Conservation (phyloP, 2,888 invertebrate species). For the Rhabditoides inermis region DNA sequence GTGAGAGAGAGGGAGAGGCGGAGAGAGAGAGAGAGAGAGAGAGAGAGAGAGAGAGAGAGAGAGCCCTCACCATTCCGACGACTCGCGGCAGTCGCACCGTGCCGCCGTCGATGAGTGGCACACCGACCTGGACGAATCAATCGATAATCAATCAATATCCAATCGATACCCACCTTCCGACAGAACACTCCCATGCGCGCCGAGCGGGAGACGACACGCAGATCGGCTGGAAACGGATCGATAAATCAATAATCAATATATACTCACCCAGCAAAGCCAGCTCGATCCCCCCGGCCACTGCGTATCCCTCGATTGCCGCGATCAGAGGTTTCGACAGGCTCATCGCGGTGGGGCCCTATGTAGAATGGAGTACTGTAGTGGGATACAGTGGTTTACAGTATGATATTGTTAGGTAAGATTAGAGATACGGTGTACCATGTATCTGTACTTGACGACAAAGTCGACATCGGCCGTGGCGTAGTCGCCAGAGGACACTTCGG, state of each 20-base stretch:
- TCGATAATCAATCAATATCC: no score
- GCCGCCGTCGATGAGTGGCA: slow-evolving; percentile 75
- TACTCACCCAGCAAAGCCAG: slow-evolving; percentile 71
- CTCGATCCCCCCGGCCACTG: slow-evolving; percentile 81
- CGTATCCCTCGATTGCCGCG: slow-evolving; percentile 80
- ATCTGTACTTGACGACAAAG: slow-evolving; percentile 28
- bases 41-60: background rate
- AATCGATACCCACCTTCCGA: slow-evolving; percentile 74
- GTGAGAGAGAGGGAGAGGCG: background rate
- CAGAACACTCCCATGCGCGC: slow-evolving; percentile 79
- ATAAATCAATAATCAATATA: background rate
- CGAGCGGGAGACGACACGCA: slow-evolving; percentile 76
- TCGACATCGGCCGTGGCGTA: slow-evolving; percentile 8
- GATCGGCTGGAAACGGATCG: slow-evolving; percentile 58
- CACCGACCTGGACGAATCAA: no score
- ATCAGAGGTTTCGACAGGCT: slow-evolving; percentile 76
- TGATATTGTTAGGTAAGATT: background rate
- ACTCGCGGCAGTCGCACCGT: slow-evolving; percentile 73
- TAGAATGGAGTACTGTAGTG: background rate
- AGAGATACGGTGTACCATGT: slow-evolving; percentile 14
- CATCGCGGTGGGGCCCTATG: slow-evolving; percentile 60
- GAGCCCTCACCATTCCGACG: slow-evolving; percentile 55
- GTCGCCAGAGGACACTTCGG: slow-evolving; percentile 61
- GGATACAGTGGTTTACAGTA: background rate
- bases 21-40: background rate